Evolutionary conservation across 2,113 vertebrate species (phyloP).

Genomic region (Semicossyphus pulcher): DNA sequence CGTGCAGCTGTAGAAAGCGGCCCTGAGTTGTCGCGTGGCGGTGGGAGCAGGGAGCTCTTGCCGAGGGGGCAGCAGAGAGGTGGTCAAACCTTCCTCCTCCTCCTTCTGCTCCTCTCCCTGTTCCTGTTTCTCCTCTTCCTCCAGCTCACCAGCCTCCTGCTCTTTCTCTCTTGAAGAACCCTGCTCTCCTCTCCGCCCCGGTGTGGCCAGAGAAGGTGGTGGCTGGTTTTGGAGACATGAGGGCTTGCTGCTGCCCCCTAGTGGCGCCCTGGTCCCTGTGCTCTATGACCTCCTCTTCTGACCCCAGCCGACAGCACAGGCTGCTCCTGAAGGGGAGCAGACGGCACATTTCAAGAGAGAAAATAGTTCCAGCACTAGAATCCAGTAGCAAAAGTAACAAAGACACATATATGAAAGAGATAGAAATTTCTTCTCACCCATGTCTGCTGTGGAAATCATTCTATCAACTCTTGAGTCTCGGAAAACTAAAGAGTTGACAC

Average conservation of each 20-base stretch:
- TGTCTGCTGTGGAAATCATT: constrained; percentile 74
- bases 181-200: constrained; percentile 36
- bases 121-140: not conserved
- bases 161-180: constrained; percentile 65
- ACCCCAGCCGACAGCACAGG: constrained; percentile 59
- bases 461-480: constrained; percentile 87
- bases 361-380: not conserved
- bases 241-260: constrained; percentile 76
- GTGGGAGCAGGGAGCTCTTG: constrained; percentile 77
- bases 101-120: not conserved
- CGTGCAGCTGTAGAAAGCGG: constrained; percentile 85
- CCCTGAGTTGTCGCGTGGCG: constrained; percentile 86
- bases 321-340: constrained; percentile 40
- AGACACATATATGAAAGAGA: not conserved
- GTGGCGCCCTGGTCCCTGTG: constrained; percentile 70
- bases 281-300: constrained; percentile 57
- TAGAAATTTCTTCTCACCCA: constrained; percentile 56
- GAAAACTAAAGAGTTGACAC: constrained; percentile 79
- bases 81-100: not conserved
- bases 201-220: constrained; percentile 85
- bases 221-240: constrained; percentile 79
- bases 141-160: constrained; percentile 56
- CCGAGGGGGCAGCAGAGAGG: constrained; percentile 72
- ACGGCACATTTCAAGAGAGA: constrained; percentile 4
- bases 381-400: not conserved